These are phyloP conservation scores for Ostrea edulis DNA, from an alignment of 1,140 invertebrate species.

Conservation along the genomic window DNA sequence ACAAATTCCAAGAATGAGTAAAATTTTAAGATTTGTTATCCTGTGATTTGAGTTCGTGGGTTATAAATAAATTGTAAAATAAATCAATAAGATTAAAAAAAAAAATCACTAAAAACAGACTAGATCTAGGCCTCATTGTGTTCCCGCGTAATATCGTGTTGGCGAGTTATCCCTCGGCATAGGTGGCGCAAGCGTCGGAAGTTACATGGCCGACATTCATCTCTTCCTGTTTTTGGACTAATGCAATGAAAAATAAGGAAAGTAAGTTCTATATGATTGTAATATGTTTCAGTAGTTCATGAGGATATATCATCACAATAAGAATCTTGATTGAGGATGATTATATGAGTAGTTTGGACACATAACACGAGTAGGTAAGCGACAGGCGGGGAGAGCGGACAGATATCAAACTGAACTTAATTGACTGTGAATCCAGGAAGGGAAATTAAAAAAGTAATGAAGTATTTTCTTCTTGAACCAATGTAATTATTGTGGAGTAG, in stretches of 20 bases:
- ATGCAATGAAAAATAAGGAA: conserved; percentile 10
- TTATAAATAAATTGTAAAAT: too few species aligned
- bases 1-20: too few species aligned
- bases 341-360: not conserved
- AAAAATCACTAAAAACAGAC: not conserved
- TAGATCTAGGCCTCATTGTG: too few species aligned
- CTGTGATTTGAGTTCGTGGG: too few species aligned
- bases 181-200: not conserved
- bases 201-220: conserved; percentile 25
- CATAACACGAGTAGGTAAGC: not conserved
- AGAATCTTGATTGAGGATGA: not conserved
- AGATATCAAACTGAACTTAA: too few species aligned
- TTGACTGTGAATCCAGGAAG: not conserved
- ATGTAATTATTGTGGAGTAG: not conserved
- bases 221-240: conserved; percentile 21
- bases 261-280: not conserved
- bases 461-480: not conserved
- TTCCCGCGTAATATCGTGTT: not conserved
- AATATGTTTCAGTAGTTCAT: not conserved
- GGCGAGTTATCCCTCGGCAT: not conserved
- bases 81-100: too few species aligned
- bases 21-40: too few species aligned
- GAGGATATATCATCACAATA: not conserved
- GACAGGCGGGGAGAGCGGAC: not conserved
- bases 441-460: not conserved